phyloP scores from a whole-genome alignment of 2,888 invertebrate species.

The Drosophila meridiana region DNA sequence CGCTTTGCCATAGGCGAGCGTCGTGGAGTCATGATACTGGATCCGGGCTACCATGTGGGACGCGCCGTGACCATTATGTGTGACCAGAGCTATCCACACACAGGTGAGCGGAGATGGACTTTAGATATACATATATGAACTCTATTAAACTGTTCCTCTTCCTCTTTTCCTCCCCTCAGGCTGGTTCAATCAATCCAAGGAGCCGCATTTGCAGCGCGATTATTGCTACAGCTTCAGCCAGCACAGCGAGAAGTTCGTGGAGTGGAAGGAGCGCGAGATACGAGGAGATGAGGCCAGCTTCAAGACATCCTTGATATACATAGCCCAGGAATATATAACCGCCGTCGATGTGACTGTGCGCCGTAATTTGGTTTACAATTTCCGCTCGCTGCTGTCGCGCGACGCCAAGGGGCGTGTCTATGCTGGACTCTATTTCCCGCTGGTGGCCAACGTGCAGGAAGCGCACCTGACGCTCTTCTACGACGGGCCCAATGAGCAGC shows the following conservation, averaged over 20 bases:
- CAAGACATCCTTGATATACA: conserved; percentile 91
- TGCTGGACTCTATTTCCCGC: conserved; percentile 94
- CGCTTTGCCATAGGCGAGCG: conserved; percentile 90
- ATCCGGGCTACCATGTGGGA: conserved; percentile 96
- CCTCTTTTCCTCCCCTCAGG: conserved; percentile 84
- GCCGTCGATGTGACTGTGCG: conserved; percentile 95
- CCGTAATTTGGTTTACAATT: conserved; percentile 94
- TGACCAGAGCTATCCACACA: conserved; percentile 93
- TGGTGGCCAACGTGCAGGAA: conserved; percentile 88
- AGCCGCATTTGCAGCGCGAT: conserved; percentile 91
- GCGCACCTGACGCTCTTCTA: conserved; percentile 92
- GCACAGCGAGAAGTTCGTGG: conserved; percentile 90
- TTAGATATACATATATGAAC: fast-evolving
- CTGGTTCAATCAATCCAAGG: conserved; percentile 94
- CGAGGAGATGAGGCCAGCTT: conserved; percentile 88
- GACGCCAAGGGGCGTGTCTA: conserved; percentile 93
- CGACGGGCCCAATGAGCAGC: conserved; percentile 87
- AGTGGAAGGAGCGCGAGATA: conserved; percentile 94
- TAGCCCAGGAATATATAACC: conserved; percentile 91
- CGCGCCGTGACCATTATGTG: conserved; percentile 94
- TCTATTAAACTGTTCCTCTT: background rate
- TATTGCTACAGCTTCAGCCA: conserved; percentile 92
- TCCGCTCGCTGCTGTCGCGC: conserved; percentile 91
- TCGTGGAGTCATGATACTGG: conserved; percentile 91
- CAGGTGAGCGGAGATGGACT: conserved; percentile 83